Evolutionary conservation across 2,113 vertebrate genomes (phyloP).

Genomic region (Apistogramma diplotaenia): DNA sequence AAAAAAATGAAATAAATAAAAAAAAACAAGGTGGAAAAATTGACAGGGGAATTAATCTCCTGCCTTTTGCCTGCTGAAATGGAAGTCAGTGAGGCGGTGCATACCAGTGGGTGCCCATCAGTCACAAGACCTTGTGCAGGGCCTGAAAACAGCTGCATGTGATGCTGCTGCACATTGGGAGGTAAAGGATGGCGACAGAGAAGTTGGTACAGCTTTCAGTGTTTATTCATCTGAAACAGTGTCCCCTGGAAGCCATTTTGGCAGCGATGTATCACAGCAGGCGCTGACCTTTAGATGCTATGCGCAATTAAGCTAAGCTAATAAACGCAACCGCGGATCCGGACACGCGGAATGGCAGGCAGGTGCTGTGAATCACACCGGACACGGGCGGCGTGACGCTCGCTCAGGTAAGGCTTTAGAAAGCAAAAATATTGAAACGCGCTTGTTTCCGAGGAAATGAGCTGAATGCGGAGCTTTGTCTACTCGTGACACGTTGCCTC

Average conservation of each 20-base stretch:
- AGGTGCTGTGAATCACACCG: slow-evolving; percentile 46
- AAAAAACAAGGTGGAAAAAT: background rate
- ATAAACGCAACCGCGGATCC: slow-evolving; percentile 51
- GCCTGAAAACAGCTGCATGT: slow-evolving; percentile 27
- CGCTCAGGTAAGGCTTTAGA: slow-evolving; percentile 27
- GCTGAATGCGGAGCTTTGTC: slow-evolving; percentile 2
- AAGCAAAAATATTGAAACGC: slow-evolving; percentile 28
- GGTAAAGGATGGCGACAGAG: slow-evolving; percentile 34
- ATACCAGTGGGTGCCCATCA: slow-evolving; percentile 58
- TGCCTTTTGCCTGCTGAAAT: slow-evolving; percentile 57
- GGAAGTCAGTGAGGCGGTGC: slow-evolving; percentile 55
- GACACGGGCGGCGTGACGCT: slow-evolving; percentile 11
- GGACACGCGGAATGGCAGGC: slow-evolving; percentile 38
- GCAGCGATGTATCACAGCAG: slow-evolving; percentile 60
- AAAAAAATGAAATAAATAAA: background rate
- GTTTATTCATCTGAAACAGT: slow-evolving; percentile 66
- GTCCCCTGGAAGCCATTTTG: slow-evolving; percentile 67
- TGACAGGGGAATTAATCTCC: slow-evolving; percentile 64
- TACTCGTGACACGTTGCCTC: background rate
- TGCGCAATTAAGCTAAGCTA: slow-evolving; percentile 71
- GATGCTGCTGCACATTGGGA: slow-evolving; percentile 27
- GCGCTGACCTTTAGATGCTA: slow-evolving; percentile 66
- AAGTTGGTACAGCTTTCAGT: slow-evolving; percentile 43
- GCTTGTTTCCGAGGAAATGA: slow-evolving; percentile 25
- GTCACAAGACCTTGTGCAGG: slow-evolving; percentile 49